phyloP scores from a whole-genome alignment of 2,797 vertebrate species.

The Lutjanus argentimaculatus region DNA sequence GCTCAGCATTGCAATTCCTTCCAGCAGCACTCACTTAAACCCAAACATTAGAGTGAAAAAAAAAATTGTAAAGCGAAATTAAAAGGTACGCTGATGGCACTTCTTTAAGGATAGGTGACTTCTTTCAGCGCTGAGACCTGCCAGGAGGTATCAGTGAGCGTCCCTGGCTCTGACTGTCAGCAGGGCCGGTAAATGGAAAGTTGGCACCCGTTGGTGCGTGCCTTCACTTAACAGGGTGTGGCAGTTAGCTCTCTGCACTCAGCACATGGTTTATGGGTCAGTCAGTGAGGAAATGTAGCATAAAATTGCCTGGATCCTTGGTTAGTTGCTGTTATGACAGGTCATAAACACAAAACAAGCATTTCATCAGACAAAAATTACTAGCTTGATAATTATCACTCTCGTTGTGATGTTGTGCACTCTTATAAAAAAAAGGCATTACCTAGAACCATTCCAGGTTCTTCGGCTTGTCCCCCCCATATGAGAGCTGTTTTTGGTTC shows the following conservation, averaged over 20 bases:
- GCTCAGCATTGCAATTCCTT: constrained; percentile 79
- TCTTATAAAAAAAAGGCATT: too few relatives aligned
- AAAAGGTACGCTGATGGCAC: constrained; percentile 34
- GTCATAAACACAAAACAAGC: constrained; percentile 48
- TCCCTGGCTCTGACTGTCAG: constrained; percentile 73
- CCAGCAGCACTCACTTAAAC: constrained; percentile 74
- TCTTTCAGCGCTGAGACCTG: constrained; percentile 66
- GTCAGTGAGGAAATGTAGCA: constrained; percentile 74
- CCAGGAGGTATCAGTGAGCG: constrained; percentile 69
- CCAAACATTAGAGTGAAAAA: constrained; percentile 48
- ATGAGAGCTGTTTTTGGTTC: too few relatives aligned
- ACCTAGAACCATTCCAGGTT: too few relatives aligned
- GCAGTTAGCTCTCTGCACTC: constrained; percentile 75
- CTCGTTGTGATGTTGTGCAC: background rate
- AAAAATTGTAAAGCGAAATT: constrained; percentile 42
- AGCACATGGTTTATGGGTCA: constrained; percentile 71
- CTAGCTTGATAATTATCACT: constrained; percentile 22
- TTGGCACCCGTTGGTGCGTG: constrained; percentile 64
- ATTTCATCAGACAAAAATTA: constrained; percentile 20
- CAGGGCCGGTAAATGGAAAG: constrained; percentile 73
- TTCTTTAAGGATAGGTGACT: constrained; percentile 48
- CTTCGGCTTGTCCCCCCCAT: too few relatives aligned
- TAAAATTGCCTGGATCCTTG: constrained; percentile 66
- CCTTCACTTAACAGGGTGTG: constrained; percentile 78
- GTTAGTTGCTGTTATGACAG: constrained; percentile 61